A percentile compares a stretch with the other conserved stretches of the same genome.
These are phyloP conservation scores for Polyommatus iphigenia DNA, from an alignment of 2,888 invertebrate genomes.

Conservation along the genomic window DNA sequence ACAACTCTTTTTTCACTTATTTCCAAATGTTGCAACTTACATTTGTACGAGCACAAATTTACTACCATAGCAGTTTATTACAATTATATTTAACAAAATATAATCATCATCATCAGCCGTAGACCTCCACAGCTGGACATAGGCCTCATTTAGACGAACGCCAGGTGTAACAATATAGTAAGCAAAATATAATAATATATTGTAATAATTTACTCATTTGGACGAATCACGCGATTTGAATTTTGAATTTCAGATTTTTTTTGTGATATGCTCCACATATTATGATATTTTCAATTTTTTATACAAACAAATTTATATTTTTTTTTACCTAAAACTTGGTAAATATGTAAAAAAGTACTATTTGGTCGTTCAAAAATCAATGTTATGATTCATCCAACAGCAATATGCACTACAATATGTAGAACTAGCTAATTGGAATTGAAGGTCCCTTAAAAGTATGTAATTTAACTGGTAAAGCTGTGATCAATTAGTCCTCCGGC, in stretches of 20 bases:
- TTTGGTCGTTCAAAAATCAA: conserved; percentile 74
- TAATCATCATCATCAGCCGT: conserved; percentile 48
- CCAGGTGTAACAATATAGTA: conserved; percentile 55
- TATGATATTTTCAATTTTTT: conserved; percentile 70
- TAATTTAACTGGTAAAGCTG: conserved; percentile 69
- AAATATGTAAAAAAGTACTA: conserved; percentile 73
- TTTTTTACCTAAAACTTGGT: conserved; percentile 67
- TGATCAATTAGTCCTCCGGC: conserved; percentile 64
- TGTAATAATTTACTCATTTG: conserved; percentile 67
- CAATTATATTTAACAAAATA: conserved; percentile 71
- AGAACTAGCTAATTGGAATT: conserved; percentile 80
- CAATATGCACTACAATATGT: conserved; percentile 75
- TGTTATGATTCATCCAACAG: conserved; percentile 68
- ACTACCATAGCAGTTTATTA: conserved; percentile 68
- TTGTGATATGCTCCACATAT: conserved; percentile 76
- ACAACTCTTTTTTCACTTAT: conserved; percentile 74
- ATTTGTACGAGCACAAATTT: conserved; percentile 72
- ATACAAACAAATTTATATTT: conserved; percentile 65
- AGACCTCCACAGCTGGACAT: conserved; percentile 11
- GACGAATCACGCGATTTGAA: conserved; percentile 61
- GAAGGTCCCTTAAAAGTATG: conserved; percentile 80
- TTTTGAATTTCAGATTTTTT: conserved; percentile 57
- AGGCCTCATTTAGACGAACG: conserved; percentile 14
- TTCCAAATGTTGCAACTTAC: conserved; percentile 73
- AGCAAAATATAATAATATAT: conserved; percentile 66